Percentiles rank a stretch among this genome's conserved stretches.
phyloP scores from a whole-genome alignment of 1,140 invertebrate species.

The Ruditapes philippinarum region DNA sequence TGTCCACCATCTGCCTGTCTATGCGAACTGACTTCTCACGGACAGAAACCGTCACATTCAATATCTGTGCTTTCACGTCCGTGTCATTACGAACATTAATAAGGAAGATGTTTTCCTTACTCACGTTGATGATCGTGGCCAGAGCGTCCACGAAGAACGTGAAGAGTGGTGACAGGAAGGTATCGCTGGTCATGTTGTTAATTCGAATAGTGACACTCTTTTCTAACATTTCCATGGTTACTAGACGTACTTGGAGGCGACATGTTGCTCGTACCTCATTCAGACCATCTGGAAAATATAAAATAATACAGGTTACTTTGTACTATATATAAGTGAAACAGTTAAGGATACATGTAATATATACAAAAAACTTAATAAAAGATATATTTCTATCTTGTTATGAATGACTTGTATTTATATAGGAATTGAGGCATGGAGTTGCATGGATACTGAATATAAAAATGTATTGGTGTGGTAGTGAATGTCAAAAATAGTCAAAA shows the following conservation, averaged over 20 bases:
- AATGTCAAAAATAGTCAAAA: too few relatives aligned
- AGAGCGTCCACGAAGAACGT: constrained; percentile 97
- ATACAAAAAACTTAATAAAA: too few relatives aligned
- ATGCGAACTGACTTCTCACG: constrained; percentile 90
- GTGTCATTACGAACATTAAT: constrained; percentile 95
- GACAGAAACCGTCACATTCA: constrained; percentile 98
- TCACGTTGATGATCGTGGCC: constrained; percentile 96
- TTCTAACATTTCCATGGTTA: constrained; percentile 97
- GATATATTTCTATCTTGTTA: too few relatives aligned
- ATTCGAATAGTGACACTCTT: constrained; percentile 98
- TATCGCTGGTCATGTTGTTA: constrained; percentile 96
- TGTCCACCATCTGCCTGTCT: constrained; percentile 90
- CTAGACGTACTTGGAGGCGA: constrained; percentile 94
- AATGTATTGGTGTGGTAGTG: too few relatives aligned
- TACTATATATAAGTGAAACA: too few relatives aligned
- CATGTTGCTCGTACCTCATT: constrained; percentile 94
- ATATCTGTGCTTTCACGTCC: constrained; percentile 93
- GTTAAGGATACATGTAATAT: too few relatives aligned
- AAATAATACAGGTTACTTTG: too few relatives aligned
- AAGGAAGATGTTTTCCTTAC: constrained; percentile 96
- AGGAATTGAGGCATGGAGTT: too few relatives aligned
- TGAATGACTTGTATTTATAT: too few relatives aligned
- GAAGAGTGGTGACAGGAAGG: constrained; percentile 96
- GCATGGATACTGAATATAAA: too few relatives aligned
- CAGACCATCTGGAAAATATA: constrained; percentile 91